phyloP scores from a whole-genome alignment of 2,888 invertebrate genomes.

The Agonopterix subpropinquella region DNA sequence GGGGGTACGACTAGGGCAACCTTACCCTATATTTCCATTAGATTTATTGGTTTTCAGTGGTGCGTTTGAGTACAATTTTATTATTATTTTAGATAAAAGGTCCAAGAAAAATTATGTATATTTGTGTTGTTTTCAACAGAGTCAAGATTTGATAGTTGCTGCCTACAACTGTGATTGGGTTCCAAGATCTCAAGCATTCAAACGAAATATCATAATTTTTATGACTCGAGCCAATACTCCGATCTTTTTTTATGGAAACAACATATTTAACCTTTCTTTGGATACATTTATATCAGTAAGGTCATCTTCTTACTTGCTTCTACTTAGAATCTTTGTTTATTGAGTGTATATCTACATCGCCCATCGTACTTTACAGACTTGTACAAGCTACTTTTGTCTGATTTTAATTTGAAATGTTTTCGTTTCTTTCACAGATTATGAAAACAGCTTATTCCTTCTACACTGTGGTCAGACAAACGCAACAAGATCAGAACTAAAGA shows the following conservation, averaged over 20 bases:
- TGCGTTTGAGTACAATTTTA: too few species aligned
- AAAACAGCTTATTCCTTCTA: slow-evolving; percentile 58
- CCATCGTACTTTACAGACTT: too few species aligned
- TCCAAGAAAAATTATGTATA: not conserved
- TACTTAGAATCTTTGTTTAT: too few species aligned
- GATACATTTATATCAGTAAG: slow-evolving; percentile 44
- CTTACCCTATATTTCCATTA: too few species aligned
- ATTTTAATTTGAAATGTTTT: not conserved
- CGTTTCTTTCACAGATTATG: slow-evolving; percentile 43
- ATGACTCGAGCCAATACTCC: slow-evolving; percentile 38
- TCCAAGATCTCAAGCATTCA: slow-evolving; percentile 35
- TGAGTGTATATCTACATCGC: too few species aligned
- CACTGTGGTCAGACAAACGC: slow-evolving; percentile 41
- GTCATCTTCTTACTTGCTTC: too few species aligned
- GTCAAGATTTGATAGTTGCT: slow-evolving; percentile 35
- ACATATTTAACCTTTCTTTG: slow-evolving; percentile 46
- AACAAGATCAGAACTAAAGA: slow-evolving; percentile 8
- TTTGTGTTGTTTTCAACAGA: slow-evolving; percentile 24
- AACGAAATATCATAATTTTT: slow-evolving; percentile 37
- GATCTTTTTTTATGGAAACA: slow-evolving; percentile 36
- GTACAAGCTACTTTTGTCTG: not conserved
- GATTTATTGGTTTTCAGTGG: too few species aligned
- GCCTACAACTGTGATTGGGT: slow-evolving; percentile 51
- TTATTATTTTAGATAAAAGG: too few species aligned
- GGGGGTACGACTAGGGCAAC: too few species aligned